phyloP scores from a whole-genome alignment of 2,888 invertebrate genomes.

The Drosophila antonietae region DNA sequence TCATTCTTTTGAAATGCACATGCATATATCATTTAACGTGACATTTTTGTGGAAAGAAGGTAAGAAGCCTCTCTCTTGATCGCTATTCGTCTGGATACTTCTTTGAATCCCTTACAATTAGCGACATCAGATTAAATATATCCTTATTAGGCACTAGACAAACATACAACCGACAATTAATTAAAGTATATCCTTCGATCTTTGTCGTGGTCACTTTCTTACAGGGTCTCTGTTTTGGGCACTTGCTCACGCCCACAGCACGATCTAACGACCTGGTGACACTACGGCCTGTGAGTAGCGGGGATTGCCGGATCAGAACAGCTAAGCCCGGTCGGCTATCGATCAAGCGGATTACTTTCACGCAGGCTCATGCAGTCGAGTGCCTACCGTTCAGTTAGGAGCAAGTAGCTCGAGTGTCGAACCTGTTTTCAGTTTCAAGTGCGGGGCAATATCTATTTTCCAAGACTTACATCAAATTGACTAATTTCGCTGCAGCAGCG shows the following conservation, averaged over 20 bases:
- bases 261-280: constrained; percentile 69
- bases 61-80: background rate
- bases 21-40: background rate
- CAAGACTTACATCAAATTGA: constrained; percentile 77
- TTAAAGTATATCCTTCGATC: constrained; percentile 43
- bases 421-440: constrained; percentile 70
- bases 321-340: constrained; percentile 29
- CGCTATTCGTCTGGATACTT: background rate
- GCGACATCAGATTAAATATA: constrained; percentile 41
- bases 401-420: constrained; percentile 50
- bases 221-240: constrained; percentile 24
- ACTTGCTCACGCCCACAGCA: constrained; percentile 35
- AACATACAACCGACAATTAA: constrained; percentile 61
- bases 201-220: constrained; percentile 22
- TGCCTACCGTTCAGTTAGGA: constrained; percentile 54
- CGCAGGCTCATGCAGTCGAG: constrained; percentile 42
- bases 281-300: constrained; percentile 48
- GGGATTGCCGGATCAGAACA: constrained; percentile 37
- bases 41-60: constrained; percentile 8
- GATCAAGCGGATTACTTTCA: constrained; percentile 73
- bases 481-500: constrained; percentile 72
- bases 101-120: constrained; percentile 3
- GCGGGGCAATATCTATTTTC: constrained; percentile 45
- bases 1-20: background rate
- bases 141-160: constrained; percentile 50